Evolutionary conservation across 2,888 invertebrate species (phyloP).

Genomic region (Diaperis boleti): DNA sequence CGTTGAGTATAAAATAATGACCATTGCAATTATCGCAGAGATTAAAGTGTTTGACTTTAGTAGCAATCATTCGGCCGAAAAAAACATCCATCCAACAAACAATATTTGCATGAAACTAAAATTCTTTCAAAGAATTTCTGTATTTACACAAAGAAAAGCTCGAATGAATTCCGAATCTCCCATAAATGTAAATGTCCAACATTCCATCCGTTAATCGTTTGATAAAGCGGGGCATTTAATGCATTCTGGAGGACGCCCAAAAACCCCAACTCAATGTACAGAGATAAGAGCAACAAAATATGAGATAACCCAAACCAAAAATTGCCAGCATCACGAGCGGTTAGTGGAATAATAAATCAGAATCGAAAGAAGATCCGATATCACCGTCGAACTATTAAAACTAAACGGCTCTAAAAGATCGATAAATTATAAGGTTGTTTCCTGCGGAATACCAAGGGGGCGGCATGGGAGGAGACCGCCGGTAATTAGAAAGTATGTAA

Average conservation of each 20-base stretch:
- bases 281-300: neutral
- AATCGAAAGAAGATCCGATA: constrained; percentile 45
- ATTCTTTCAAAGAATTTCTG: too few species aligned
- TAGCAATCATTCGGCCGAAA: too few species aligned
- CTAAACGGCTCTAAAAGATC: constrained; percentile 45
- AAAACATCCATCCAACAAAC: too few species aligned
- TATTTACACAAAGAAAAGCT: constrained; percentile 1
- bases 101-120: too few species aligned
- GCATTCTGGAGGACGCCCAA: neutral
- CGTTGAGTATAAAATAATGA: too few species aligned
- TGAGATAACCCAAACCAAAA: neutral
- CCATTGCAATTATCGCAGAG: too few species aligned
- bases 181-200: constrained; percentile 12
- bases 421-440: constrained; percentile 45
- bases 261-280: neutral
- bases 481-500: constrained; percentile 53
- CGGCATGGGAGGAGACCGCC: constrained; percentile 46
- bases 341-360: constrained; percentile 44
- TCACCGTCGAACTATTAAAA: constrained; percentile 49
- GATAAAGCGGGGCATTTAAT: constrained; percentile 21
- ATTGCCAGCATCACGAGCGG: constrained; percentile 21
- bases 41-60: too few species aligned
- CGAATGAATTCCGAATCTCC: constrained; percentile 3
- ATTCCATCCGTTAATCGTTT: constrained; percentile 17
- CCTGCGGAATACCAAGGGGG: constrained; percentile 23